Evolutionary conservation across 1,140 invertebrate species (phyloP), one percentile per base, ranked within the genome.

Genomic region (Radopholus similis): DNA sequence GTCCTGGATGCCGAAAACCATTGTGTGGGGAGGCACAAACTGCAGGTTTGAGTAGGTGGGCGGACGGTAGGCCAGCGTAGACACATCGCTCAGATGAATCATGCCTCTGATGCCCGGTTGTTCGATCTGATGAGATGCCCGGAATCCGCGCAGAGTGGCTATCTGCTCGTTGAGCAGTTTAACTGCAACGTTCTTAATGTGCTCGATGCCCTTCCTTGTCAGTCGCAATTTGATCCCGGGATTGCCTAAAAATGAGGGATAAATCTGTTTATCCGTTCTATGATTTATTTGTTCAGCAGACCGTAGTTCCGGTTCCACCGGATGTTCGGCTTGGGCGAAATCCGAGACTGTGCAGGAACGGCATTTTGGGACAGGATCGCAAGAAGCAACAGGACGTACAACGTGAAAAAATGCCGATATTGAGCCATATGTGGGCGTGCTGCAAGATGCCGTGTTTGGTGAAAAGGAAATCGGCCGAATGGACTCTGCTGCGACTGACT

Each of bases 91-190:
- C 1, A 81, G 70, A 47, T 69, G 51, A 59, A 82, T 73, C 32
- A 55, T 64, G 53, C 78, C 78, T 11, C 66, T 42, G n/a, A 81
- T 56, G 4, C 77, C 78, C 2, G 72, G 64, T 57, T 80, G 77
- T 13, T 68, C 67, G 65, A 81, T 76, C 26, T 68, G 58, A 58
- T 82, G 80, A 21, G 60, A 38, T 4, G 63, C 75, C 21, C 55
- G 28, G 34, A 76, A 77, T 8, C 74, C 74, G 40, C 62, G 56
- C 28, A 77, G 51, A n/a, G 47, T 37, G 38, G 78, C 73, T 21
- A 80, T 60, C 54, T 81, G 73, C 51, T 81, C 78, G 58, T 81
- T 82, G 6, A 81, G 60, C 35, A 81, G 53, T 49, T 82, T 80
- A 3, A 81, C 77, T 30, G 78, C 78, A 9, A 81, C 76, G 15